Evolutionary conservation across 1,140 invertebrate species (phyloP).

Genomic region (Drosophila simulans): DNA sequence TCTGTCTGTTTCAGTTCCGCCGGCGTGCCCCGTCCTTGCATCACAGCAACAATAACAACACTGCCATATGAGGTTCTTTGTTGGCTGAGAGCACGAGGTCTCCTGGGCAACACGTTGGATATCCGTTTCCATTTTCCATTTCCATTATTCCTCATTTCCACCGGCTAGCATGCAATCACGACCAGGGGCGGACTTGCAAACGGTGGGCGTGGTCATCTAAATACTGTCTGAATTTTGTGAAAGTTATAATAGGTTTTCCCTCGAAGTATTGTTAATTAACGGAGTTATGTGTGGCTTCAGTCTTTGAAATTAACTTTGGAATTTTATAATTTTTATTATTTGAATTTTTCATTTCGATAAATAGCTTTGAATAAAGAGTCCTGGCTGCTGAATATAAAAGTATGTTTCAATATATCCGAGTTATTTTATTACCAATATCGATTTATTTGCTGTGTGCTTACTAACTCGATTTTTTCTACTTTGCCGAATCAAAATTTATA

Average conservation of each 20-base stretch:
- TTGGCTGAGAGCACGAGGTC: slow-evolving; percentile 16
- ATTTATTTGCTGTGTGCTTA: no score
- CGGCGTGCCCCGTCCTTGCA: slow-evolving; percentile 1
- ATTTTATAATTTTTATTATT: neutral
- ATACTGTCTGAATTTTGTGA: slow-evolving; percentile 13
- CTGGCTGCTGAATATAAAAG: no score
- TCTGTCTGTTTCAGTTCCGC: slow-evolving; percentile 8
- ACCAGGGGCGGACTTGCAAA: slow-evolving; percentile 3
- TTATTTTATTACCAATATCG: no score
- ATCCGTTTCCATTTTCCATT: slow-evolving; percentile 48
- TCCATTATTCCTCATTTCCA: slow-evolving; percentile 27
- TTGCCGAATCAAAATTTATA: no score
- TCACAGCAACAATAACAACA: slow-evolving; percentile 9
- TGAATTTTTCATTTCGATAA: no score
- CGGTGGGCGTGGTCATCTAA: slow-evolving; percentile 32
- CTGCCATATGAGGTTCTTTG: slow-evolving; percentile 13
- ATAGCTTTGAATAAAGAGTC: no score
- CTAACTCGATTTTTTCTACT: no score
- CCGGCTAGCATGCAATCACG: slow-evolving; percentile 35
- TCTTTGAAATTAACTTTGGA: neutral
- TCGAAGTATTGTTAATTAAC: slow-evolving; percentile 20
- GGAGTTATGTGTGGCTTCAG: neutral
- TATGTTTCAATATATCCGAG: no score
- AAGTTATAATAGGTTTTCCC: slow-evolving; percentile 6
- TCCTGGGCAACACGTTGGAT: slow-evolving; percentile 49